phyloP scores from a whole-genome alignment of 1,140 invertebrate species.

The Chelonus insularis region DNA sequence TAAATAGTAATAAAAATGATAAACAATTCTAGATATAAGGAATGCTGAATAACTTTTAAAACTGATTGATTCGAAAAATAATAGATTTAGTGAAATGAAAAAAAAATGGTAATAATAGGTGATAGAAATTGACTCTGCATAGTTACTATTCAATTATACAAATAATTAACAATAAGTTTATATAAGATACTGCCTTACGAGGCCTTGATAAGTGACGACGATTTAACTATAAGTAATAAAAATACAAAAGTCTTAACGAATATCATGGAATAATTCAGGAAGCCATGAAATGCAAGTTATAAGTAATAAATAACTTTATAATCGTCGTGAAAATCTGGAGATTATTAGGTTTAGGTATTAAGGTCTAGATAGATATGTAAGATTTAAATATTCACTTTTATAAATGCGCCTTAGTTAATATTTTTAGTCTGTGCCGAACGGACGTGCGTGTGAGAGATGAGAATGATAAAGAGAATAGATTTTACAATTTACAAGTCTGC shows the following conservation, averaged over 20 bases:
- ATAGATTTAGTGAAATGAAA: too few species aligned
- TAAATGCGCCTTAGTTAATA: constrained; percentile 25
- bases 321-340: constrained; percentile 41
- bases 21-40: too few species aligned
- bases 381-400: constrained; percentile 39
- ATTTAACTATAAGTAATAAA: too few species aligned
- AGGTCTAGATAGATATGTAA: constrained; percentile 39
- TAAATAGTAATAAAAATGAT: too few species aligned
- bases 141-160: constrained; percentile 38
- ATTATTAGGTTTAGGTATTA: constrained; percentile 51
- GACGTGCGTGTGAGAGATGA: constrained; percentile 27
- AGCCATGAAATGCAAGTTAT: too few species aligned
- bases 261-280: too few species aligned
- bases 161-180: too few species aligned
- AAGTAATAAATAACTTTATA: too few species aligned
- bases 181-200: constrained; percentile 50
- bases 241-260: too few species aligned
- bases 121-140: constrained; percentile 46
- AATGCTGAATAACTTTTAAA: too few species aligned
- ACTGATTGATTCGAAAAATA: too few species aligned
- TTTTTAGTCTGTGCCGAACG: constrained; percentile 25
- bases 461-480: constrained; percentile 14
- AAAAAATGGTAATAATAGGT: constrained; percentile 24
- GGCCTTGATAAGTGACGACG: constrained; percentile 55
- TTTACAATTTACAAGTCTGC: background rate